A percentile compares a stretch with the other conserved stretches of the same genome.
phyloP scores from a whole-genome alignment of 2,113 vertebrate species.

The Fregata magnificens region DNA sequence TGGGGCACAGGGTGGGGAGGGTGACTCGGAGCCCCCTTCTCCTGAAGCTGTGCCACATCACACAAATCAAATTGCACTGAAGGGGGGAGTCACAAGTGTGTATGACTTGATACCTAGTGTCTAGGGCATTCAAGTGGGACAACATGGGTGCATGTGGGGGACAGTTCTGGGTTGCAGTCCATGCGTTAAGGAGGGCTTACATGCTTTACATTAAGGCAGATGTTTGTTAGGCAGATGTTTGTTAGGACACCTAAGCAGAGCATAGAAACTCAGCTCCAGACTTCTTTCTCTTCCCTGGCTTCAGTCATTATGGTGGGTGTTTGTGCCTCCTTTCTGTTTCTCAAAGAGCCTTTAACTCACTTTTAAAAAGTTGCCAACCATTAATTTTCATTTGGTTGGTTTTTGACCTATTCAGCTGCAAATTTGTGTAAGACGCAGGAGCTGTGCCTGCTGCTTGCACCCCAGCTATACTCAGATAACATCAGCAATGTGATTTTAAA shows the following conservation, averaged over 20 bases:
- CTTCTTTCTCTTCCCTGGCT: background rate
- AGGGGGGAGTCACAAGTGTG: background rate
- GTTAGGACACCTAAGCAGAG: background rate
- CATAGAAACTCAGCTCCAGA: background rate
- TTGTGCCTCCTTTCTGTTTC: background rate
- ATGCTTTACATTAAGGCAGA: background rate
- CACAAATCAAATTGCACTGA: background rate
- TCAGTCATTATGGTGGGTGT: background rate
- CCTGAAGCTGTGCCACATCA: background rate
- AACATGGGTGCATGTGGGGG: rapidly evolving
- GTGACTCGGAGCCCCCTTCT: background rate
- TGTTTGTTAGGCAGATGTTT: rapidly evolving
- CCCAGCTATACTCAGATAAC: background rate
- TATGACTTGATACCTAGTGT: background rate
- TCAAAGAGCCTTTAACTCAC: background rate
- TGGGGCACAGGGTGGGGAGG: rapidly evolving
- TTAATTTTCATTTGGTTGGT: background rate
- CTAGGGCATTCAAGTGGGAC: background rate
- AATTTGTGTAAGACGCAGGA: background rate
- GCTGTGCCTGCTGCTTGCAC: background rate
- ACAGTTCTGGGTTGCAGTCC: background rate
- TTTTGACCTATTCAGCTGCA: background rate
- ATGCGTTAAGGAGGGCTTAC: background rate
- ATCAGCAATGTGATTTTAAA: background rate
- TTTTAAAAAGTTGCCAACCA: background rate